These are phyloP conservation scores for Acanthosepion pharaonis DNA, from an alignment of 2,888 invertebrate genomes.

Conservation along the genomic window DNA sequence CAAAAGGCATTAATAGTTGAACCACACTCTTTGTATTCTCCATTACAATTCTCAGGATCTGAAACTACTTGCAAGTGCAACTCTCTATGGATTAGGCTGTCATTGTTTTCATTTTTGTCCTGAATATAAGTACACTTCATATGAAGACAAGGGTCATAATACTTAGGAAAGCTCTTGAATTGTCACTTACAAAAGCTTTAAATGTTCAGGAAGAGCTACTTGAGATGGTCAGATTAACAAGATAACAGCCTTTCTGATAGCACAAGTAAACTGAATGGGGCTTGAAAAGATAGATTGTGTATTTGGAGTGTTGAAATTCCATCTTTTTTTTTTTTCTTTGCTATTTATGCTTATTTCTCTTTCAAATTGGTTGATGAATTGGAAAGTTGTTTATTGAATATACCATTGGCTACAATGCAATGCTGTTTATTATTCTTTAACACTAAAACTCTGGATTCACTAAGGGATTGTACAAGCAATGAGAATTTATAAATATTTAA, in stretches of 20 bases:
- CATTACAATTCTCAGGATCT: background rate
- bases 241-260: background rate
- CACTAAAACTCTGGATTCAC: too few species aligned
- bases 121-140: background rate
- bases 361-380: background rate
- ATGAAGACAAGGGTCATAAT: background rate
- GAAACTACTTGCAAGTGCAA: background rate
- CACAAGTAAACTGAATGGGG: background rate
- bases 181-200: background rate
- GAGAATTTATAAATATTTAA: too few species aligned
- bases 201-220: background rate
- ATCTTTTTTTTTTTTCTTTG: background rate
- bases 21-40: background rate
- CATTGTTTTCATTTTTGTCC: background rate
- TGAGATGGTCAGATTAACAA: conserved; percentile 1
- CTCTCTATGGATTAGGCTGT: background rate
- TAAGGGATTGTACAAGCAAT: too few species aligned
- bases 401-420: too few species aligned
- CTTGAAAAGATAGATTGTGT: background rate
- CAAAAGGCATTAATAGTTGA: background rate
- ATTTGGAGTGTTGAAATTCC: background rate
- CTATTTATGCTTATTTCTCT: background rate
- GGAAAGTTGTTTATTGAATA: background rate
- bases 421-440: too few species aligned
- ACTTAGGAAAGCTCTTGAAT: background rate